A percentile compares a stretch with the other conserved stretches of the same genome.
phyloP scores from a whole-genome alignment of 2,888 invertebrate genomes.

The Acrobasis consociella region DNA sequence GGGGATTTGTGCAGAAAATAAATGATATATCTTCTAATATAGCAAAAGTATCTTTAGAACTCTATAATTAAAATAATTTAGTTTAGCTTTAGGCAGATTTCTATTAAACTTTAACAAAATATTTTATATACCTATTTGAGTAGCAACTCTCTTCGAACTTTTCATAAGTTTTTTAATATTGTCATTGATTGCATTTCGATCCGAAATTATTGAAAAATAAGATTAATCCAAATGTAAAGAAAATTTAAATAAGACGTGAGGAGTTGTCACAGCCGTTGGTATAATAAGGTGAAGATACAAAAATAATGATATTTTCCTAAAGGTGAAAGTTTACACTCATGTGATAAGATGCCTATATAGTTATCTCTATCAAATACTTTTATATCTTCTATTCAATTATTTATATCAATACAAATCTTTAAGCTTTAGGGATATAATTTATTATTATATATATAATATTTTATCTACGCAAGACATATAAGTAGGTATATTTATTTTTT shows the following conservation, averaged over 20 bases:
- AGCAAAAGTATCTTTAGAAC: neutral
- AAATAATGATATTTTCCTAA: neutral
- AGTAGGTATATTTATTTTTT: constrained; percentile 37
- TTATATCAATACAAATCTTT: constrained; percentile 36
- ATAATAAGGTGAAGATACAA: neutral
- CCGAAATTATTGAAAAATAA: constrained; percentile 28
- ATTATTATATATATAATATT: constrained; percentile 32
- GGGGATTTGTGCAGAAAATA: neutral
- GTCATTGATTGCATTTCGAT: constrained; percentile 54
- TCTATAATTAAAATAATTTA: neutral
- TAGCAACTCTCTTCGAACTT: constrained; percentile 25
- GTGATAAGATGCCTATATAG: neutral
- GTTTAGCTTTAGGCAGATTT: neutral
- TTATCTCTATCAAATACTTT: constrained; percentile 22
- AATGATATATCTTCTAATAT: neutral
- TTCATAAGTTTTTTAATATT: constrained; percentile 58
- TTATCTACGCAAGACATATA: constrained; percentile 37
- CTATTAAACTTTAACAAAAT: neutral
- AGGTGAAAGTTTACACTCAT: neutral
- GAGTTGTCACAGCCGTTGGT: constrained; percentile 13
- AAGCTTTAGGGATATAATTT: constrained; percentile 21
- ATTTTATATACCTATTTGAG: neutral
- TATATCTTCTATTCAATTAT: constrained; percentile 32
- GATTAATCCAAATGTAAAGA: neutral
- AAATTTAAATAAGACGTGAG: neutral